phyloP scores from a whole-genome alignment of 2,888 invertebrate genomes.

The Cataglyphis cursor region DNA sequence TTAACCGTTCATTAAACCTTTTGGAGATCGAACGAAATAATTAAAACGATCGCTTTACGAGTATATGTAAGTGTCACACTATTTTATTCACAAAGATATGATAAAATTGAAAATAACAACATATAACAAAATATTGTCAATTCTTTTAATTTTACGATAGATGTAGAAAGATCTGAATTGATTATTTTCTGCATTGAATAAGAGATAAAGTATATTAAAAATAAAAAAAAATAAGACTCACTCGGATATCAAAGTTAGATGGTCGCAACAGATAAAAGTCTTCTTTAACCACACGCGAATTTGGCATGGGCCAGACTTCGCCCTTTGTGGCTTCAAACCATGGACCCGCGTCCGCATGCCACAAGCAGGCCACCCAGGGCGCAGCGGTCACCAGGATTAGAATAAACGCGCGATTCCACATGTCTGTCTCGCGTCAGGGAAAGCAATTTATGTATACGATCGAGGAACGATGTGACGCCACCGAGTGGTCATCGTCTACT shows the following conservation, averaged over 20 bases:
- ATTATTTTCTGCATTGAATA: neutral
- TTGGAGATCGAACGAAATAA: neutral
- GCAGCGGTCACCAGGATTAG: constrained; percentile 38
- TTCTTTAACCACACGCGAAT: constrained; percentile 83
- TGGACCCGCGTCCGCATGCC: constrained; percentile 87
- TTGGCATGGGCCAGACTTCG: constrained; percentile 91
- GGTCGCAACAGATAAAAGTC: constrained; percentile 87
- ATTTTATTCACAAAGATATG: neutral
- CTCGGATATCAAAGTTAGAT: constrained; percentile 86
- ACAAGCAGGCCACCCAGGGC: constrained; percentile 9
- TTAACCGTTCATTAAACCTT: neutral
- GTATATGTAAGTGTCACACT: neutral
- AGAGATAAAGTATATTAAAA: neutral
- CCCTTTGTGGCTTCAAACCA: constrained; percentile 89
- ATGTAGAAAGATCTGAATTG: neutral
- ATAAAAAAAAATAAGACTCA: constrained; percentile 62
- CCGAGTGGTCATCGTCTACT: constrained; percentile 76
- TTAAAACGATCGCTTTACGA: neutral
- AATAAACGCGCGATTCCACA: constrained; percentile 29
- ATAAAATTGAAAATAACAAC: neutral
- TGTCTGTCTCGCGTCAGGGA: constrained; percentile 11
- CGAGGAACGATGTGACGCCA: constrained; percentile 66
- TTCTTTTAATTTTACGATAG: neutral
- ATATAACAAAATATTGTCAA: neutral
- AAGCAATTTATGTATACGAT: constrained; percentile 19